A percentile compares a stretch with the other conserved stretches of the same genome.
These are phyloP conservation scores for Dolichopus griseipennis DNA, from an alignment of 2,888 invertebrate genomes.

Conservation along the genomic window DNA sequence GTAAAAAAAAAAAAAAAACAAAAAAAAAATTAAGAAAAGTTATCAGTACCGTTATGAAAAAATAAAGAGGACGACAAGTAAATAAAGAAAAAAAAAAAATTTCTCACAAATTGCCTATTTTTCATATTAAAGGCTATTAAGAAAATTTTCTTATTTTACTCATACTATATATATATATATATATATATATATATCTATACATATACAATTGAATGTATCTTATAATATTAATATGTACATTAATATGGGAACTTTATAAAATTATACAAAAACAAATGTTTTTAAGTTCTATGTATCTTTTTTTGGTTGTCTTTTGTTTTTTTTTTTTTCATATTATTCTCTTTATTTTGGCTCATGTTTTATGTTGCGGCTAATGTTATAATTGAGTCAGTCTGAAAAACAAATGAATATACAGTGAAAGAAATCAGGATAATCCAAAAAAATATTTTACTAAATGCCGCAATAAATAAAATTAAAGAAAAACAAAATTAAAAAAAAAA, in stretches of 20 bases:
- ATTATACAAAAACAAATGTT: constrained; percentile 2
- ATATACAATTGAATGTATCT: too few species aligned
- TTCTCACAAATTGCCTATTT: constrained; percentile 1
- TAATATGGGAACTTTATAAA: not conserved
- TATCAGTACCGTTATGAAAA: not conserved
- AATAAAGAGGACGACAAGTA: not conserved
- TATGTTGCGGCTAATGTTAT: constrained; percentile 4
- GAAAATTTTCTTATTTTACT: not conserved
- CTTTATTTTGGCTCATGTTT: not conserved
- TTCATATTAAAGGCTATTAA: constrained; percentile 6
- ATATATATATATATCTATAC: too few species aligned
- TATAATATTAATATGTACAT: too few species aligned
- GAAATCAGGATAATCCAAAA: not conserved
- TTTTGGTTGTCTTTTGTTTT: not conserved
- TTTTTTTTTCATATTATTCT: not conserved
- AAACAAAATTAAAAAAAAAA: not conserved
- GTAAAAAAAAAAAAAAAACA: too few species aligned
- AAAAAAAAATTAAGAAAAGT: too few species aligned
- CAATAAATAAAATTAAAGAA: not conserved
- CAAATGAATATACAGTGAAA: not conserved
- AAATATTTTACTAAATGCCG: not conserved
- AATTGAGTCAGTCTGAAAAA: not conserved
- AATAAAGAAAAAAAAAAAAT: not conserved
- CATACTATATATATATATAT: not conserved
- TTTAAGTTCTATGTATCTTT: not conserved